phyloP scores from a whole-genome alignment of 2,888 invertebrate species.

The Yponomeuta malinellus region DNA sequence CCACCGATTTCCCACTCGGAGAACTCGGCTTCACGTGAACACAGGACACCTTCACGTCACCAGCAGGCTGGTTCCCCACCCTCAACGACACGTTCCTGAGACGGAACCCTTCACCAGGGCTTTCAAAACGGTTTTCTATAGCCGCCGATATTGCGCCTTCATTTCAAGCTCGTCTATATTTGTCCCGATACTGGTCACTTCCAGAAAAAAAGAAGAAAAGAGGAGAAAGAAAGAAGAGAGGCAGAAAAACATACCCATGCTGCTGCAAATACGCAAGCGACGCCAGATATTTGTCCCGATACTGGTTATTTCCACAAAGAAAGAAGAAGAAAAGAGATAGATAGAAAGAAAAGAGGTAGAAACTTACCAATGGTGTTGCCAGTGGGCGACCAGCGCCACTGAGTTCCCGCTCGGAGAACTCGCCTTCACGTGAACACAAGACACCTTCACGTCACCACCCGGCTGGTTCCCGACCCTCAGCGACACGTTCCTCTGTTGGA shows the following conservation, averaged over 20 bases:
- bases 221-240: too few species aligned
- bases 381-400: conserved; percentile 72
- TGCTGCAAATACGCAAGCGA: too few species aligned
- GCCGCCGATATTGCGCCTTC: too few species aligned
- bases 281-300: too few species aligned
- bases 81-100: conserved; percentile 85
- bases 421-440: conserved; percentile 78
- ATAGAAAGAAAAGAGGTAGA: too few species aligned
- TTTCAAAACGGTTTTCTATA: too few species aligned
- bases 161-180: too few species aligned
- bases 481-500: conserved; percentile 88
- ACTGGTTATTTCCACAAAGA: too few species aligned
- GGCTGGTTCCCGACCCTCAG: conserved; percentile 80
- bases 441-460: conserved; percentile 79
- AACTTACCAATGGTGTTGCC: conserved; percentile 71
- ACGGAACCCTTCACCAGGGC: conserved; percentile 72
- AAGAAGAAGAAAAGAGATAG: too few species aligned
- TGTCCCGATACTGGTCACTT: too few species aligned
- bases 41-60: conserved; percentile 80
- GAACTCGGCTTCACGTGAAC: conserved; percentile 77
- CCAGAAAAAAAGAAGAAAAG: too few species aligned
- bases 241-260: too few species aligned
- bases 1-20: conserved; percentile 67
- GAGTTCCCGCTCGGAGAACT: conserved; percentile 70
- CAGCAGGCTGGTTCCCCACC: conserved; percentile 75